Evolutionary conservation across 2,113 vertebrate genomes (phyloP).

Genomic region (Myotis lucifugus): DNA sequence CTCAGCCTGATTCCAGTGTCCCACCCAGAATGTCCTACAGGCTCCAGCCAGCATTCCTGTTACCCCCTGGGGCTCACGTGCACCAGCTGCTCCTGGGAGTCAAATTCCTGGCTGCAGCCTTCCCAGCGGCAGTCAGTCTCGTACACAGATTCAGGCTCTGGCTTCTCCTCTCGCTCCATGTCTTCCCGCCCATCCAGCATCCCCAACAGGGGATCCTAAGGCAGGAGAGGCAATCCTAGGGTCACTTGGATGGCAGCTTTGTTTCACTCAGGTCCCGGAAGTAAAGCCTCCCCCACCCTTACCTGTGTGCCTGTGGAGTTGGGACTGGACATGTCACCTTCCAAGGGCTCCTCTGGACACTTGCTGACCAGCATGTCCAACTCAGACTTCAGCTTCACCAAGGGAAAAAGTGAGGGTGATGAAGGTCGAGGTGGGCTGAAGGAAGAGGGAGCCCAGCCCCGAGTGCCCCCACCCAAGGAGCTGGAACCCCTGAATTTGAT

Average conservation of each 20-base stretch:
- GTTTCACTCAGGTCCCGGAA: background rate
- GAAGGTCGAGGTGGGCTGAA: background rate
- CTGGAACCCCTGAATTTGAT: background rate
- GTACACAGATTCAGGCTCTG: conserved; percentile 92
- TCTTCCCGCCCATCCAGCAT: conserved; percentile 94
- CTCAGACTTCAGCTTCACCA: conserved; percentile 92
- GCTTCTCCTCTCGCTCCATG: conserved; percentile 95
- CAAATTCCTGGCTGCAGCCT: conserved; percentile 95
- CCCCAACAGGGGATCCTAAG: conserved; percentile 93
- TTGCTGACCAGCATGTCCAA: conserved; percentile 89
- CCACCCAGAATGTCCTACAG: background rate
- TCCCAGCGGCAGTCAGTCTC: conserved; percentile 99
- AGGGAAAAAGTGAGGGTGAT: background rate
- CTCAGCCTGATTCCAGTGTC: background rate
- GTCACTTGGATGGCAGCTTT: background rate
- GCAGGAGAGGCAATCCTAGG: background rate
- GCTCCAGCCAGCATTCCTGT: conserved; percentile 23
- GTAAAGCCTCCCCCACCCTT: background rate
- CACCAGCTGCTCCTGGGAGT: conserved; percentile 97
- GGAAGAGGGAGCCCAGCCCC: background rate
- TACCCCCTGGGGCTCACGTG: conserved; percentile 88
- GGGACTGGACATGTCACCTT: conserved; percentile 95
- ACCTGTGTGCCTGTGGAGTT: conserved; percentile 97
- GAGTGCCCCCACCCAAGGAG: conserved; percentile 16
- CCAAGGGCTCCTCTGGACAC: conserved; percentile 92